Base-by-base conservation (phyloP, 2,888 invertebrate genomes). In the Mantis religiosa region DNA sequence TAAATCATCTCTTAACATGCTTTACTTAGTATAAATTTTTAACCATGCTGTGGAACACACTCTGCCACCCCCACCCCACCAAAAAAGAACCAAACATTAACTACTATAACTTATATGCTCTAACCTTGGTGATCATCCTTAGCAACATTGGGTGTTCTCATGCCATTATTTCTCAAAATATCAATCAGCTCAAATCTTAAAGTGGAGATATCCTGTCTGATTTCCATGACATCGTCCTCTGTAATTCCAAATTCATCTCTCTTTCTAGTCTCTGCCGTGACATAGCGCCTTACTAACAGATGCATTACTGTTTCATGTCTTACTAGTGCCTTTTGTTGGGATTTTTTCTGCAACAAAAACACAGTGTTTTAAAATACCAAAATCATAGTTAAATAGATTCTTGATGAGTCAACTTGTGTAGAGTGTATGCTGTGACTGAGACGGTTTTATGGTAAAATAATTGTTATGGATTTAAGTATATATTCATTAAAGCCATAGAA, bases 141-240 rank as follows among this genome's bases (percentile, higher is more conserved):
- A 89, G 96, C 96, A 88, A 97, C 93, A 91, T 95, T 94, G 0
- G 98, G 97, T 0, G 97, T 97, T 91, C 95, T 95, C 96, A 97
- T 98, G 87, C 98, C 98, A 92, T 99, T 99, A 91, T 96, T 96
- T 89, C 96, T 95, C 20, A 99, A 95, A 91, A 99, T 98, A 92
- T 98, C 98, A 88, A 99, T 96, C 30, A 99, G 94, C 92, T 99
- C 99, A 93, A 97, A 99, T 90, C 98, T 95, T 91, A 99, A 95
- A 7, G 98, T 97, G n/a, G 98, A 98, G 90, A 99, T 98, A 92
- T 99, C 99, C 92, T 99, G 99, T 91, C 99, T 95, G 92, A 99
- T 98, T 94, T 99, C 99, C 95, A 98, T 98, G 90, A 99, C 97
- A 93, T 99, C 99, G 93, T 99, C 99, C 92, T 99, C 99, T 0